Evolutionary conservation across 2,888 invertebrate genomes (phyloP).

Genomic region (Eupeodes latifasciatus): DNA sequence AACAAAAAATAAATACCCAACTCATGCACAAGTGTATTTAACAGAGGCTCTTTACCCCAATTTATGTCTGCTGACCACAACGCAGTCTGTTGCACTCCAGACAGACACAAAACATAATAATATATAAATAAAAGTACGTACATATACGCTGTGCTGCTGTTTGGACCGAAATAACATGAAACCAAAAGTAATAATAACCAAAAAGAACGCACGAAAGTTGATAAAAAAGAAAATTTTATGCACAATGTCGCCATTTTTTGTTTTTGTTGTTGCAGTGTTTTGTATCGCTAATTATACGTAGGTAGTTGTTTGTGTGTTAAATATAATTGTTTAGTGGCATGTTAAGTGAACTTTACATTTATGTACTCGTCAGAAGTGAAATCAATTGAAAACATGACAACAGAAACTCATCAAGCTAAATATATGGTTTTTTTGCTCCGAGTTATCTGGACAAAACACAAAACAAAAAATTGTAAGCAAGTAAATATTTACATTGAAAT

Average conservation of each 20-base stretch:
- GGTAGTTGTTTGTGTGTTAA: neutral
- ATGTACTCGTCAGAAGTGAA: constrained; percentile 6
- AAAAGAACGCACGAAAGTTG: constrained; percentile 35
- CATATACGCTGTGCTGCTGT: neutral
- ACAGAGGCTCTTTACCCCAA: constrained; percentile 58
- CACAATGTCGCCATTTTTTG: constrained; percentile 44
- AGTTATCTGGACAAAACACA: neutral
- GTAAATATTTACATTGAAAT: neutral
- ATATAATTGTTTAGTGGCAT: neutral
- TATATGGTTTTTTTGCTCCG: neutral
- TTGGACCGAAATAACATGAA: constrained; percentile 33
- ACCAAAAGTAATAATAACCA: neutral
- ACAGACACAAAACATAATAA: constrained; percentile 53
- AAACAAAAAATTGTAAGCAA: constrained; percentile 16
- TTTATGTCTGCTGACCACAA: constrained; percentile 68
- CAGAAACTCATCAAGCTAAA: neutral
- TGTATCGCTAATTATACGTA: neutral
- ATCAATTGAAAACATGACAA: constrained; percentile 45
- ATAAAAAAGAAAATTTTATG: constrained; percentile 56
- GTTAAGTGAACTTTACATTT: neutral
- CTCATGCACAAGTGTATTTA: constrained; percentile 32
- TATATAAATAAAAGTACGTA: constrained; percentile 1
- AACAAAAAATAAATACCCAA: constrained; percentile 13
- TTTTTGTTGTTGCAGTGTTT: constrained; percentile 4
- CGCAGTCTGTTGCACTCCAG: constrained; percentile 74